Base-by-base conservation (phyloP, 2,797 vertebrate species). In the Gallinago stenura region DNA sequence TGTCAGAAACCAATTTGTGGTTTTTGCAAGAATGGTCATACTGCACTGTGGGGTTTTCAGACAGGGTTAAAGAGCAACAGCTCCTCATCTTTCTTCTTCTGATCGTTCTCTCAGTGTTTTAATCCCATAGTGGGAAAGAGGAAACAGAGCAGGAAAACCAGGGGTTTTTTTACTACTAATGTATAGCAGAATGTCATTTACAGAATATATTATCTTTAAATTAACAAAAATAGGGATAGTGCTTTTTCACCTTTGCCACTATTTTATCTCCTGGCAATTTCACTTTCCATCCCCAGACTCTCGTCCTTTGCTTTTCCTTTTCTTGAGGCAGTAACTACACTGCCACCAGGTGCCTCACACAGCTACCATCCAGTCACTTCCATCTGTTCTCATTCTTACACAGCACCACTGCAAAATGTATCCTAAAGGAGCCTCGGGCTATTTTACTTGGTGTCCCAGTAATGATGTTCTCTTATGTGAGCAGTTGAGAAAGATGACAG, bases 401-500 rank as follows among this genome's bases (percentile, higher is more conserved):
- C 69, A 43, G 61, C 30, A 50, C 19, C 33, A 10, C 76, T 50
- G 37, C 45, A 93, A 89, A 92, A 72, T 4, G 19, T 5, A 88
- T 51, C 79, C 58, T 50, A 56, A 84, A 90, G 73, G 72, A 89
- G 83, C 86, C 93, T 79, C 46, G 6, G 94, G 92, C 90, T 92
- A 65, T 89, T 96, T 87, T 51, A 76, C 54, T 79, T 48, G n/a
- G 54, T 93, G 73, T 51, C 73, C 93, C 76, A 16, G 86, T 87
- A 95, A 95, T 60, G 70, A 93, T 89, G 88, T 70, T 93, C 88
- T 93, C 73, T 84, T 88, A 51, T 58, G 60, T 61, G 71, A 94
- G 86, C 46, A 31, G 54, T 65, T 77, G 66, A 81, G 76, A 87
- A 95, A 89, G 93, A 89, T 93, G 93, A 93, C 88, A 96, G 77